Percentiles rank a stretch among this genome's conserved stretches.
phyloP scores from a whole-genome alignment of 2,797 vertebrate species.

The Gymnoscopelus microlampas region DNA sequence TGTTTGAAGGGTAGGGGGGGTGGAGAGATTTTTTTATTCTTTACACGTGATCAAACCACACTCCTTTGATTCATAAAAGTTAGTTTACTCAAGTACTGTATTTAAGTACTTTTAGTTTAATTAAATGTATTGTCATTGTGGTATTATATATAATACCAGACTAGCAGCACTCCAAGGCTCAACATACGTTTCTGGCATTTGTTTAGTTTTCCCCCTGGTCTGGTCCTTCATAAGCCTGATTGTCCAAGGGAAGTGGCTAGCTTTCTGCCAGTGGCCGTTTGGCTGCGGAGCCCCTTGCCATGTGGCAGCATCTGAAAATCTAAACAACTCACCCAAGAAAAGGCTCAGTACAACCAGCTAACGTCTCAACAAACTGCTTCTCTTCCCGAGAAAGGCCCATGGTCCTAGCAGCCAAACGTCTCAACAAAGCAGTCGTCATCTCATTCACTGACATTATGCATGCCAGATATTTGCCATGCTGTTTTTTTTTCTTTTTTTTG shows the following conservation, averaged over 20 bases:
- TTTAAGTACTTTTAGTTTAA: neutral
- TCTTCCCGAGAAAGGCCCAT: constrained; percentile 3
- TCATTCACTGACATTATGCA: constrained; percentile 87
- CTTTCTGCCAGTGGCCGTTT: no score
- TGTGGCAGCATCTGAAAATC: neutral
- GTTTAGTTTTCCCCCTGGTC: no score
- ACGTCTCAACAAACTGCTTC: no score
- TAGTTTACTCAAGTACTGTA: no score
- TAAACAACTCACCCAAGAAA: constrained; percentile 14
- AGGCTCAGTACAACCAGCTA: constrained; percentile 14
- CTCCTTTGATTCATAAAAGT: constrained; percentile 6
- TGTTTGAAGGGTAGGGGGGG: neutral
- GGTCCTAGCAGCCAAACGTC: constrained; percentile 77
- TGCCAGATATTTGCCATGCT: constrained; percentile 91
- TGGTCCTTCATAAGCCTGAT: no score
- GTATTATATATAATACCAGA: no score
- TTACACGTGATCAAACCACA: constrained; percentile 8
- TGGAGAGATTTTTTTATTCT: neutral
- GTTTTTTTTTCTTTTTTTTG: constrained; percentile 74
- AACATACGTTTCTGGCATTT: no score
- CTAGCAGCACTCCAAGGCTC: no score
- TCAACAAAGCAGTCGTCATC: constrained; percentile 89
- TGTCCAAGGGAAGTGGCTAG: no score
- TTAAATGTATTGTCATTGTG: neutral
- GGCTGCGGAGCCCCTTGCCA: no score